Evolutionary conservation across 2,797 vertebrate species (phyloP).

Genomic region (Heliangelus exortis): DNA sequence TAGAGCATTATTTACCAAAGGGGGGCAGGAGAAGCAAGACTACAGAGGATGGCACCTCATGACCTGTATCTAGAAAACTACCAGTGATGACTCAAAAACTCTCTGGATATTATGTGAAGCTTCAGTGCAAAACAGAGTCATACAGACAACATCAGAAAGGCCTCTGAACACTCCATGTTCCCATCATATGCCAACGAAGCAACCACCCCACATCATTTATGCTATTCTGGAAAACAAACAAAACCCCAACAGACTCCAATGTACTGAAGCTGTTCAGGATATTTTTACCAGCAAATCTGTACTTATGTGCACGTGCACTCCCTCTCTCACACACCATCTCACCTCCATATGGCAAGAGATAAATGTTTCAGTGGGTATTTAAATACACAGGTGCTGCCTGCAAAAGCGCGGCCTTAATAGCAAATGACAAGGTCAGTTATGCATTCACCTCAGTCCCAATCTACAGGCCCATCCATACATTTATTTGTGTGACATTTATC

Average conservation of each 20-base stretch:
- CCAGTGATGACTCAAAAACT: background rate
- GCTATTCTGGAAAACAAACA: background rate
- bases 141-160: background rate
- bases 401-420: background rate
- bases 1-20: background rate
- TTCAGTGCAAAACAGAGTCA: background rate
- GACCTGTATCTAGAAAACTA: background rate
- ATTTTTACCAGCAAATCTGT: background rate
- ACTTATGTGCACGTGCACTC: background rate
- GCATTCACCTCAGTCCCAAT: background rate
- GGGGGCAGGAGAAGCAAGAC: background rate
- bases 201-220: background rate
- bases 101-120: background rate
- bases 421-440: background rate
- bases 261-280: background rate
- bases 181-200: background rate
- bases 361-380: background rate
- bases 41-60: background rate
- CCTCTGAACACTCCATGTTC: background rate
- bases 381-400: background rate
- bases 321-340: background rate
- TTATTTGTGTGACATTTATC: no score
- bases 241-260: accelerated
- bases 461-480: background rate
- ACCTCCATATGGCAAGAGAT: background rate